phyloP scores from a whole-genome alignment of 2,113 vertebrate species.

The Rhizomys pruinosus region DNA sequence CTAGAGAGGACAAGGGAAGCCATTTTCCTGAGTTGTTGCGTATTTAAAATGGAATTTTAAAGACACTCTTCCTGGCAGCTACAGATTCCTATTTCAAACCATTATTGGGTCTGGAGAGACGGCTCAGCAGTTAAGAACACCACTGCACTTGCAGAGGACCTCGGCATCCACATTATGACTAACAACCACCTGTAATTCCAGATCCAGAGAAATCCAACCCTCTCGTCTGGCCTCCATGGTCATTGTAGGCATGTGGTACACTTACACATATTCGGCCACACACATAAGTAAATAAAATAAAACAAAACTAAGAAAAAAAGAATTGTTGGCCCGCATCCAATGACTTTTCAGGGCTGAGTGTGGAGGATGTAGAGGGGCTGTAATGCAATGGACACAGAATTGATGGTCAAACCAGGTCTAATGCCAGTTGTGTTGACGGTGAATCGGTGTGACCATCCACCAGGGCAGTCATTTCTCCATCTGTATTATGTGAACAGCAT shows the following conservation, averaged over 20 bases:
- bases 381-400: background rate
- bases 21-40: background rate
- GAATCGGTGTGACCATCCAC: too few species aligned
- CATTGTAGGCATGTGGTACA: too few species aligned
- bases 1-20: background rate
- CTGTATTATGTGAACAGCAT: background rate
- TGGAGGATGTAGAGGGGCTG: background rate
- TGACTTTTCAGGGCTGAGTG: background rate
- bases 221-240: too few species aligned
- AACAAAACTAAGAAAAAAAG: too few species aligned
- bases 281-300: too few species aligned
- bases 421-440: background rate
- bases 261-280: too few species aligned
- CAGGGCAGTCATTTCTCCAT: background rate
- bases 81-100: background rate
- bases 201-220: too few species aligned
- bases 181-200: too few species aligned
- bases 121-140: too few species aligned
- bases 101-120: background rate
- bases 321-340: background rate
- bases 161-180: too few species aligned
- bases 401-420: background rate
- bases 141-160: too few species aligned
- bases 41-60: background rate
- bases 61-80: background rate